Evolutionary conservation across 2,113 vertebrate genomes (phyloP).

Genomic region (Regulus satrapa): DNA sequence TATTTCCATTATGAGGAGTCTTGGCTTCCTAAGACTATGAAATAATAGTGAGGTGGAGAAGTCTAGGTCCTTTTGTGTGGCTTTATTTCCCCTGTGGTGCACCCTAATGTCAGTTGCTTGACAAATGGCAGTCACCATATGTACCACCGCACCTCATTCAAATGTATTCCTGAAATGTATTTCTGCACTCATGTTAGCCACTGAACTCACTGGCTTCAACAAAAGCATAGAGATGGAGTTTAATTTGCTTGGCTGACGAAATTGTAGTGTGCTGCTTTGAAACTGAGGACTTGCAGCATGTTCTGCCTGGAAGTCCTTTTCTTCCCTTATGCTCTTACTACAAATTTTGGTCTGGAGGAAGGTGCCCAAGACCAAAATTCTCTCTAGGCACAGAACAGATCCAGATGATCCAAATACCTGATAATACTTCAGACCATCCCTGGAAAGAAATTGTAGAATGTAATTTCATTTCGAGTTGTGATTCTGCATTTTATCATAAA

Average conservation of each 20-base stretch:
- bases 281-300: background rate
- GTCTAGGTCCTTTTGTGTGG: background rate
- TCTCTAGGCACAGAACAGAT: background rate
- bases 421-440: background rate
- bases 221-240: background rate
- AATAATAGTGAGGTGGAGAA: background rate
- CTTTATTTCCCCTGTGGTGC: rapidly evolving
- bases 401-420: background rate
- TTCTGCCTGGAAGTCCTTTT: background rate
- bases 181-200: background rate
- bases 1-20: background rate
- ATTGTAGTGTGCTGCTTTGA: background rate
- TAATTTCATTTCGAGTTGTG: background rate
- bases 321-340: background rate
- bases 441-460: background rate
- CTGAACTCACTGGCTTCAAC: background rate
- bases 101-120: background rate
- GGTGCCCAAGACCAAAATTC: background rate
- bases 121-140: background rate
- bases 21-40: background rate
- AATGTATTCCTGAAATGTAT: background rate
- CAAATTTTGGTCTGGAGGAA: background rate
- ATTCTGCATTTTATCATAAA: background rate
- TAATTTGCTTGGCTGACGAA: background rate
- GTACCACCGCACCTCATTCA: background rate